phyloP scores from a whole-genome alignment of 2,113 vertebrate genomes.

The Aplodontia rufa region DNA sequence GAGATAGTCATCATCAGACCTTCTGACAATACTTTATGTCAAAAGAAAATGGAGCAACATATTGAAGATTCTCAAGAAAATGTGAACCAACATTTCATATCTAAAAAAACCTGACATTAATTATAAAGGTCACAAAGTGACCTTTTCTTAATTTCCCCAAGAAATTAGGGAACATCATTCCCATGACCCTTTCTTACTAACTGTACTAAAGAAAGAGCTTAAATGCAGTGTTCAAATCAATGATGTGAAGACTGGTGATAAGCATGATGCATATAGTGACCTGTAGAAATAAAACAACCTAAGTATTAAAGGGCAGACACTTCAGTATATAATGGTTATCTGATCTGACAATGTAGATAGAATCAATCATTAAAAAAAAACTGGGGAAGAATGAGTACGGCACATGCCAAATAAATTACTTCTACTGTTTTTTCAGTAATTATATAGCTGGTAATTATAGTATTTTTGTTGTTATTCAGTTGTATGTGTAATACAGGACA shows the following conservation, averaged over 20 bases:
- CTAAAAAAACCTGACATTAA: not conserved
- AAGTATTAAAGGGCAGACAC: not conserved
- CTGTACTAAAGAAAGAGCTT: not conserved
- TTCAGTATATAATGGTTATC: not conserved
- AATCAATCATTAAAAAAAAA: not conserved
- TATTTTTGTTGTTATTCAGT: not conserved
- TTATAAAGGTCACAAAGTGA: not conserved
- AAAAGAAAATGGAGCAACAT: not conserved
- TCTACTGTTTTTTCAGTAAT: not conserved
- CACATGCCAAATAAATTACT: not conserved
- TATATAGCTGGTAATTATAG: not conserved
- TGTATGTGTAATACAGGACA: not conserved
- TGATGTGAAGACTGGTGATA: not conserved
- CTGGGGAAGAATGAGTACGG: not conserved
- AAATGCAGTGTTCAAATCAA: not conserved
- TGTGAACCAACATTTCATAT: not conserved
- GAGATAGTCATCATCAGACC: not conserved
- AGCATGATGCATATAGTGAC: not conserved
- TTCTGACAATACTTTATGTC: not conserved
- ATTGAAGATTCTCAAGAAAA: slow-evolving; percentile 33
- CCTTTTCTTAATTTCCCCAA: no score
- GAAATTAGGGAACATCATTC: not conserved
- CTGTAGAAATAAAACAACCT: not conserved
- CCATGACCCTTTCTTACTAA: not conserved
- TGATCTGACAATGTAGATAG: not conserved